Conservation (phyloP, 1,140 invertebrate species). For the Vanessa atalanta region DNA sequence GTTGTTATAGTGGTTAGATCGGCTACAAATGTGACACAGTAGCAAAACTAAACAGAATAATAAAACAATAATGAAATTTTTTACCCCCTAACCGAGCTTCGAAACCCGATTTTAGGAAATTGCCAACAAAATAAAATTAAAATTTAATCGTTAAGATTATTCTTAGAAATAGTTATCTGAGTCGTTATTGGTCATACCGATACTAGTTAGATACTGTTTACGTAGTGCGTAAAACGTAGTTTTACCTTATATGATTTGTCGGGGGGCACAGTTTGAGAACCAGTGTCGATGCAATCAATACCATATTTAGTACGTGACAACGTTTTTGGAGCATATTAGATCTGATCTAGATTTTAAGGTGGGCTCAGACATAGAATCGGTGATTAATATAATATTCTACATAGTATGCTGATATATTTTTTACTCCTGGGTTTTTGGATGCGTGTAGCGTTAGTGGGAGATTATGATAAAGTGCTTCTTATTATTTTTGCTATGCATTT, state of each 20-base stretch:
- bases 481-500: slow-evolving; percentile 76
- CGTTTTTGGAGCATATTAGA: background rate
- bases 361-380: slow-evolving; percentile 35
- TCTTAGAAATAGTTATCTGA: slow-evolving; percentile 40
- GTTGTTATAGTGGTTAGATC: slow-evolving; percentile 67
- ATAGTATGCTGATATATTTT: slow-evolving; percentile 64
- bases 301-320: background rate
- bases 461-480: slow-evolving; percentile 49
- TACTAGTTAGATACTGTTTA: slow-evolving; percentile 24
- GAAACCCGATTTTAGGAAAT: slow-evolving; percentile 61
- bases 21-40: slow-evolving; percentile 53
- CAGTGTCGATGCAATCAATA: slow-evolving; percentile 36
- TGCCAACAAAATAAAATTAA: slow-evolving; percentile 47
- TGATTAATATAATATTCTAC: slow-evolving; percentile 28
- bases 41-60: slow-evolving; percentile 44
- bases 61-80: slow-evolving; percentile 34
- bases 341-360: slow-evolving; percentile 12
- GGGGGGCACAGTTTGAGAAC: slow-evolving; percentile 14
- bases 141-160: slow-evolving; percentile 41
- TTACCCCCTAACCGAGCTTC: slow-evolving; percentile 61
- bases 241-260: slow-evolving; percentile 9
- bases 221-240: slow-evolving; percentile 6
- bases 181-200: slow-evolving; percentile 19
- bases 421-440: slow-evolving; percentile 63
- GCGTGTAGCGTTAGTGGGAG: slow-evolving; percentile 42